Conservation (phyloP, 1,140 invertebrate genomes). For the Asobara japonica region DNA sequence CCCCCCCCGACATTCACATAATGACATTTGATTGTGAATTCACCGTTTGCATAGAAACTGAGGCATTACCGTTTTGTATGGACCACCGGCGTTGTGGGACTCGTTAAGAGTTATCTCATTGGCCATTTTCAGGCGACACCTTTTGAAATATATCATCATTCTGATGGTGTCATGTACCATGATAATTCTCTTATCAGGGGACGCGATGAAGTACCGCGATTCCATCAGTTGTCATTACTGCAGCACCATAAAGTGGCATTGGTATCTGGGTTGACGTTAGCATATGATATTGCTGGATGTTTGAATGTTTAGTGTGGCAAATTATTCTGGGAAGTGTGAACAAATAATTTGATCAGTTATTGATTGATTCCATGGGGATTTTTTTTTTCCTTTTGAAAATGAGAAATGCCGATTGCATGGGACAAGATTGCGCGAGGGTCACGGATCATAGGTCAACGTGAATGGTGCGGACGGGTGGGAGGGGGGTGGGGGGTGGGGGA, state of each 20-base stretch:
- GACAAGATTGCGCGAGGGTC: slow-evolving; percentile 16
- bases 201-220: no score
- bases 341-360: neutral
- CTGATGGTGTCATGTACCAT: neutral
- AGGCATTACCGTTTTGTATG: slow-evolving; percentile 55
- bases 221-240: no score
- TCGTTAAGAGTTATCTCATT: slow-evolving; percentile 24
- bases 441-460: slow-evolving; percentile 32
- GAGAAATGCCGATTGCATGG: neutral
- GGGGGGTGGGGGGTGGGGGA: slow-evolving; percentile 22
- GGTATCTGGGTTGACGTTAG: neutral
- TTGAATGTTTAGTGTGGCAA: no score
- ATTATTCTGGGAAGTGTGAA: no score
- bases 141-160: neutral
- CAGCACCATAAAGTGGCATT: neutral
- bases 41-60: slow-evolving; percentile 65
- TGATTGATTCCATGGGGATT: neutral
- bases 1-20: slow-evolving; percentile 65
- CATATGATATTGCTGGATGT: neutral
- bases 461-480: slow-evolving; percentile 10
- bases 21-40: slow-evolving; percentile 64
- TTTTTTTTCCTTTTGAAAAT: neutral
- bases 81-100: slow-evolving; percentile 59
- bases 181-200: neutral
- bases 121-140: neutral